Evolutionary conservation across 2,113 vertebrate genomes (phyloP).

Genomic region (Desmodus rotundus): DNA sequence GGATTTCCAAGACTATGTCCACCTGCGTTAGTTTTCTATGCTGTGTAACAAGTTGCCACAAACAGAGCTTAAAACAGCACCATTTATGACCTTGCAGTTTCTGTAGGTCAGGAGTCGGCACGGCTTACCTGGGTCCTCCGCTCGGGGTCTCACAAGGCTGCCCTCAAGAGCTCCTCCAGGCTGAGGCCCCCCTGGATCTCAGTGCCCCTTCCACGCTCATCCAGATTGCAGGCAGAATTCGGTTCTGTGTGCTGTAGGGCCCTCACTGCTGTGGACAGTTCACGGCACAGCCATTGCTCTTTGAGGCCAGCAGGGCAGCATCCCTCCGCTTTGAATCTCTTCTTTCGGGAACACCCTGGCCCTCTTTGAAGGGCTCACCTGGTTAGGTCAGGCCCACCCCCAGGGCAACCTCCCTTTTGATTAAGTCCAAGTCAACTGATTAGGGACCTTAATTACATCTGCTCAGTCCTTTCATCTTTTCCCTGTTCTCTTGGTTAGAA

Average conservation of each 20-base stretch:
- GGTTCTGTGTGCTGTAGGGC: not conserved
- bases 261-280: rapidly evolving
- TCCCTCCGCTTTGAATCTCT: not conserved
- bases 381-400: not conserved
- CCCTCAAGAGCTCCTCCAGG: not conserved
- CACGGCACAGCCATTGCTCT: rapidly evolving
- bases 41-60: not conserved
- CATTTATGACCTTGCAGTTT: too few species aligned
- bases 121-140: not conserved
- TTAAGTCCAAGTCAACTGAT: not conserved
- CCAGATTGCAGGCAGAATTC: not conserved
- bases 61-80: not conserved
- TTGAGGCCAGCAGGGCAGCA: rapidly evolving
- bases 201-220: not conserved
- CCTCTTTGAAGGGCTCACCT: not conserved
- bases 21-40: not conserved
- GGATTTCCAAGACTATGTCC: not conserved
- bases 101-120: not conserved
- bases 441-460: not conserved
- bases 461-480: not conserved
- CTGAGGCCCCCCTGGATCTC: not conserved
- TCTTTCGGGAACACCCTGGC: not conserved
- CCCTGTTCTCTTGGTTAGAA: not conserved
- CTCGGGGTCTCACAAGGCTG: not conserved
- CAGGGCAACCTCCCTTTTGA: not conserved